phyloP scores from a whole-genome alignment of 2,113 vertebrate genomes.

The Hemiscyllium ocellatum region DNA sequence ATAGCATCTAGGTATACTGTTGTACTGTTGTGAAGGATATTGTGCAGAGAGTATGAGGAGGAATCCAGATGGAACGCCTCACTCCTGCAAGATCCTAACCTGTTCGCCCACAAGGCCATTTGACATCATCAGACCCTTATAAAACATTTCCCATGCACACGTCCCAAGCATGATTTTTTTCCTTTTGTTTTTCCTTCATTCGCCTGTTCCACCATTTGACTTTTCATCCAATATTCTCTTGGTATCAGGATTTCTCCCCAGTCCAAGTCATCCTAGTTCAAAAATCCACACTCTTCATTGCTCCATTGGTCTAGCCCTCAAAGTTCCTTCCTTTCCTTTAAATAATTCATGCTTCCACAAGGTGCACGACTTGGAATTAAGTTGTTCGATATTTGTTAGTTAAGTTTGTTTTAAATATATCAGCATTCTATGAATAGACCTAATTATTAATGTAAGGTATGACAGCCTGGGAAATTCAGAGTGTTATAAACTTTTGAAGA shows the following conservation, averaged over 20 bases:
- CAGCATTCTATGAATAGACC: no score
- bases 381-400: neutral
- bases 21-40: no score
- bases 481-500: neutral
- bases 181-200: neutral
- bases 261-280: neutral
- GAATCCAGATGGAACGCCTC: no score
- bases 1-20: no score
- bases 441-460: neutral
- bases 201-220: neutral
- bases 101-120: no score
- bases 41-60: no score
- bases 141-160: neutral
- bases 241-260: neutral
- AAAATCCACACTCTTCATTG: neutral
- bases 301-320: neutral
- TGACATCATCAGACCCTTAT: no score
- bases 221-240: neutral
- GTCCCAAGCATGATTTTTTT: neutral
- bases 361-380: neutral
- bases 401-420: neutral
- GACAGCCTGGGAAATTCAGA: neutral
- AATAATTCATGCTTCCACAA: neutral
- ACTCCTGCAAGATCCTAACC: no score
- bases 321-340: neutral